These are phyloP conservation scores for Bemisia tabaci DNA, from an alignment of 1,140 invertebrate species.

Conservation along the genomic window DNA sequence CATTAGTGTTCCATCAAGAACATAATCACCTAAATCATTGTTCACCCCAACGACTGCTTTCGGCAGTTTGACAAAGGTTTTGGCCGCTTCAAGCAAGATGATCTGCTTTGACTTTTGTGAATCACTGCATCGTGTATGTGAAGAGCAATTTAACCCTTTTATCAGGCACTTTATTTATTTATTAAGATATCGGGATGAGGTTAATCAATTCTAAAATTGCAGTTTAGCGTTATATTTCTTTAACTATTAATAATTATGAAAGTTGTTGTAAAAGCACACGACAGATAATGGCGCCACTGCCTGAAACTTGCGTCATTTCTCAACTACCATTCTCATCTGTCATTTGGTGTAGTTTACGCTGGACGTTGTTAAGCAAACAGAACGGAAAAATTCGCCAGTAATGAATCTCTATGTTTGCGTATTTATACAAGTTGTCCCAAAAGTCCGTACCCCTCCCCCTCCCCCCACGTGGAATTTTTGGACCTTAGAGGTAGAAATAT, in stretches of 20 bases:
- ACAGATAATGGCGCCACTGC: constrained; percentile 25
- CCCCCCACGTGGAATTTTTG: no score
- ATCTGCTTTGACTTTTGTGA: not conserved
- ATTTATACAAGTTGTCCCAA: constrained; percentile 32
- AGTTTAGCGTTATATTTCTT: no score
- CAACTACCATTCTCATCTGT: constrained; percentile 20
- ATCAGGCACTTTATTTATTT: no score
- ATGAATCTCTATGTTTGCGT: constrained; percentile 27
- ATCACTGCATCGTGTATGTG: constrained; percentile 21
- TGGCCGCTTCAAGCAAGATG: not conserved
- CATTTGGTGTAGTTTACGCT: constrained; percentile 24
- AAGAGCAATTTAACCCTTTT: no score
- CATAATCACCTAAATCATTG: not conserved
- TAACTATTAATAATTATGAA: no score
- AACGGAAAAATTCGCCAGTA: not conserved
- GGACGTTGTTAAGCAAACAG: not conserved
- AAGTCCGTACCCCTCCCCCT: no score
- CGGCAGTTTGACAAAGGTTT: not conserved
- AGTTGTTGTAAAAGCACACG: constrained; percentile 9
- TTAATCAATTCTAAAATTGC: no score
- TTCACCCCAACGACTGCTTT: not conserved
- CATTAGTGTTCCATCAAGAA: not conserved
- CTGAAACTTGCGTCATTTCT: constrained; percentile 20
- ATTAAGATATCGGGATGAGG: no score
- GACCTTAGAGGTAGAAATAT: no score